These are phyloP conservation scores for Reticulitermes speratus DNA, from an alignment of 1,140 invertebrate genomes.

Conservation along the genomic window DNA sequence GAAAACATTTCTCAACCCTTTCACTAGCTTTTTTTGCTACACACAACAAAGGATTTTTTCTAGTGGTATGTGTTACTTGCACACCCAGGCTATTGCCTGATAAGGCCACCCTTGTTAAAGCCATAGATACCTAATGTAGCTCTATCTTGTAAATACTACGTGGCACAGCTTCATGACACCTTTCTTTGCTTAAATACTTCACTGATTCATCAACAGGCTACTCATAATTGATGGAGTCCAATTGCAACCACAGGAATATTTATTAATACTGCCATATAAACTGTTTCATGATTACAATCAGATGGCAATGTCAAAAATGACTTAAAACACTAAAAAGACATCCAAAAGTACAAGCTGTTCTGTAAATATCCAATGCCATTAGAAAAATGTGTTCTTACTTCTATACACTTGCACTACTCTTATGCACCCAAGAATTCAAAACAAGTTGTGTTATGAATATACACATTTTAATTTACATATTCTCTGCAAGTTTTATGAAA, in stretches of 20 bases:
- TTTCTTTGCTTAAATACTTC: background rate
- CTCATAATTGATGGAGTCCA: constrained; percentile 7
- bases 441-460: background rate
- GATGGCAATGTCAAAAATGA: background rate
- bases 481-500: background rate
- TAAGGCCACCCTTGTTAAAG: constrained; percentile 9
- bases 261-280: background rate
- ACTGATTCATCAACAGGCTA: background rate
- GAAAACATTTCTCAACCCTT: background rate
- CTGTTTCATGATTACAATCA: background rate
- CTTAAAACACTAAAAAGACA: constrained; percentile 5
- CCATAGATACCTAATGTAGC: background rate
- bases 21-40: background rate
- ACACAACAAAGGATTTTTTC: background rate
- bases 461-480: background rate
- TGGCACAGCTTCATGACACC: background rate
- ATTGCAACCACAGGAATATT: background rate
- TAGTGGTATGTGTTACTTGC: background rate
- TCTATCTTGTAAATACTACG: background rate
- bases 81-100: background rate
- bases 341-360: background rate
- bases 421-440: background rate
- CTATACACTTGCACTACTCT: background rate
- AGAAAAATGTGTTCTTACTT: background rate
- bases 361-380: background rate